These are phyloP conservation scores for Taenioides sp. DNA, from an alignment of 2,797 vertebrate species.

Conservation along the genomic window DNA sequence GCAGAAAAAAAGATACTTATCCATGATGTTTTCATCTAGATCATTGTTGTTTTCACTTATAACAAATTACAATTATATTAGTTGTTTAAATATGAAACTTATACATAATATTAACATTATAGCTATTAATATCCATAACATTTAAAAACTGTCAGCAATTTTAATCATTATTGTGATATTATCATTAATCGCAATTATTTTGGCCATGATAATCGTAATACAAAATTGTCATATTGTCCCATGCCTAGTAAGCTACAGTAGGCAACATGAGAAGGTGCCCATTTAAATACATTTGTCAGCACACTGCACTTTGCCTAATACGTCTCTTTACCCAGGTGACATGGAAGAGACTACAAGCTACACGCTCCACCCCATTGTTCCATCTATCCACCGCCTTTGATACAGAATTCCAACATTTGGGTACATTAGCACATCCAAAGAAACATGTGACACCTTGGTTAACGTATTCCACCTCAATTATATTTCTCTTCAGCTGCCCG, in stretches of 20 bases:
- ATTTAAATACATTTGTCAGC: conserved; percentile 87
- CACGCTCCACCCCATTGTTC: conserved; percentile 86
- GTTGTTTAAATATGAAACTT: too few species aligned
- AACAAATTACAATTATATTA: too few species aligned
- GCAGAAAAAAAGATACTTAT: too few species aligned
- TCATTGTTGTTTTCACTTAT: too few species aligned
- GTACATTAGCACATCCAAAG: conserved; percentile 94
- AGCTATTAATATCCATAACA: too few species aligned
- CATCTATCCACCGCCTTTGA: conserved; percentile 87
- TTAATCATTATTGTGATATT: too few species aligned
- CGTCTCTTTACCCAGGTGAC: conserved; percentile 80
- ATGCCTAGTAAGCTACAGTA: conserved; percentile 51
- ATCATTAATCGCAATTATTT: too few species aligned
- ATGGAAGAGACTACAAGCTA: conserved; percentile 87
- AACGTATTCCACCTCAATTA: conserved; percentile 99
- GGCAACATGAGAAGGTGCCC: not conserved
- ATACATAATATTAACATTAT: too few species aligned
- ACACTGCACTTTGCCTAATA: conserved; percentile 76
- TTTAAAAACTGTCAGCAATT: too few species aligned
- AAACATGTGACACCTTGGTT: conserved; percentile 98
- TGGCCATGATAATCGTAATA: too few species aligned
- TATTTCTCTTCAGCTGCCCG: conserved; percentile 98
- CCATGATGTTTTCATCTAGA: too few species aligned
- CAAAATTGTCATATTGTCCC: too few species aligned
- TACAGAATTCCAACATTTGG: conserved; percentile 94